Base-by-base conservation (phyloP, 1,140 invertebrate species). In the Artemia franciscana region DNA sequence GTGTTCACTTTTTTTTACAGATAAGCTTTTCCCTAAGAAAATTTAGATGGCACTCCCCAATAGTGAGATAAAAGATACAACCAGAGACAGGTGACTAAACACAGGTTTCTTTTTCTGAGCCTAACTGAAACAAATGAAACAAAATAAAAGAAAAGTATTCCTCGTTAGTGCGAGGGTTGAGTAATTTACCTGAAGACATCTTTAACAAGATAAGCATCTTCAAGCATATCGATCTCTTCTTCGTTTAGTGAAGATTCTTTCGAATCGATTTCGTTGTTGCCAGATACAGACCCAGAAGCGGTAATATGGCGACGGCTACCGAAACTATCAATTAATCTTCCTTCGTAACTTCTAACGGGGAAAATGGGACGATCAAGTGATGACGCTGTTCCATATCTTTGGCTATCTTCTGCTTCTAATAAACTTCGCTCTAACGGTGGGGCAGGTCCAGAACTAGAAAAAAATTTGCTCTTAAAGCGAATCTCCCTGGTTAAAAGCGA, bases 181-280 rank as follows among this genome's bases (percentile, higher is more conserved):
- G 71, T 71, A 56, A 70, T 57, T 70, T 67, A 74, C 73, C 84
- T 73, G 61, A 84, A 78, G 5, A 84, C 71, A 66, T 85, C 78
- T 68, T 84, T 84, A 28, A 85, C 82, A 5, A 69, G 71, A 51
- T 80, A 74, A 0, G 77, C 78, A 70, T 87, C 84, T 26, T 78
- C 74, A 63, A 86, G 70, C 51, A 82, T 75, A 69, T 85, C 83
- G 66, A 82, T 79, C 63, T 82, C 82, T 63, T 78, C 78, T 66
- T 83, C 81, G 68, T 82, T 79, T 0, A 81, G 59, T 0, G 80
- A 82, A 23, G 77, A 78, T 67, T 80, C 78, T 5, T 18, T 51
- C 3, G 39, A 51, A 18, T 25, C n/a, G 24, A 24, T 26, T 57
- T 18, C 21, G 9, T 24, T 57, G 25, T 26, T 27, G n/a, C 24